These are phyloP conservation scores for Psammodynastes pulverulentus DNA, from an alignment of 2,113 vertebrate genomes.

Conservation along the genomic window DNA sequence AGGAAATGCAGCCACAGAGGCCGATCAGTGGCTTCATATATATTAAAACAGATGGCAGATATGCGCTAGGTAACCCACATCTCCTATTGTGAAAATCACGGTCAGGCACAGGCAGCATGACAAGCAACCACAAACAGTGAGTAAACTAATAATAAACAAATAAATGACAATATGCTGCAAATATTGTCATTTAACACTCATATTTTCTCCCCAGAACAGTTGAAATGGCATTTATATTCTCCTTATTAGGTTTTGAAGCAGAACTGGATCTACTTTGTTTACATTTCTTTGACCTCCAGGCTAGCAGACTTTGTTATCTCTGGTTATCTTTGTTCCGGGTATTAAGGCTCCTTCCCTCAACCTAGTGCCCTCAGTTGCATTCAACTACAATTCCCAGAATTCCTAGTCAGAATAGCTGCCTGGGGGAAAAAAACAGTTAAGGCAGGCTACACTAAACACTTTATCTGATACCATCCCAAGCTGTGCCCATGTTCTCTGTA, in stretches of 20 bases:
- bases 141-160: not conserved
- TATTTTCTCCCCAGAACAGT: not conserved
- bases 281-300: not conserved
- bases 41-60: not conserved
- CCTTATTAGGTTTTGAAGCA: not conserved
- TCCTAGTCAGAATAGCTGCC: not conserved
- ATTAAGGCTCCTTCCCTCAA: not conserved
- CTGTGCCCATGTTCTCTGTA: not conserved
- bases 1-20: not conserved
- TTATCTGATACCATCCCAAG: not conserved
- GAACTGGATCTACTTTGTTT: not conserved
- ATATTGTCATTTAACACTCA: not conserved
- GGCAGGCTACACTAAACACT: not conserved
- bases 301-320: not conserved
- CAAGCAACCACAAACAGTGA: not conserved
- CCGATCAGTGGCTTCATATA: not conserved
- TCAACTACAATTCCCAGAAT: not conserved
- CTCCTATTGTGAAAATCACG: not conserved
- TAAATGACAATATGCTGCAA: not conserved
- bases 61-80: accelerated
- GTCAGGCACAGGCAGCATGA: not conserved
- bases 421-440: not conserved
- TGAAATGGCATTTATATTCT: not conserved
- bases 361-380: not conserved
- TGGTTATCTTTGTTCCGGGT: not conserved